Evolutionary conservation across 2,797 vertebrate genomes (phyloP).

Genomic region (Pogoniulus pusillus): DNA sequence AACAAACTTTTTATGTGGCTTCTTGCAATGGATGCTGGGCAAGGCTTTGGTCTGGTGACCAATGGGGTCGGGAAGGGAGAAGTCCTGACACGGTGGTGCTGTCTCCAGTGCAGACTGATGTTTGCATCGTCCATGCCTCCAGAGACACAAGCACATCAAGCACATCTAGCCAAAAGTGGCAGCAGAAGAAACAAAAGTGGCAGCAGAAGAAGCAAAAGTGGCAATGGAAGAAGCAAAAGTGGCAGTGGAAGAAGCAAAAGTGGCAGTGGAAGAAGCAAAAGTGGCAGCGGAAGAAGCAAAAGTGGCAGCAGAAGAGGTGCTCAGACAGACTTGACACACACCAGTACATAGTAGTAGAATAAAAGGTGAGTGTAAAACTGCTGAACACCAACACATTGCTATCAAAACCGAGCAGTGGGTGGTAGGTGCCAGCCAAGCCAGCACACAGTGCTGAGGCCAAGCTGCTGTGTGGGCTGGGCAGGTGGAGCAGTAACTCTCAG

Average conservation of each 20-base stretch:
- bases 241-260: background rate
- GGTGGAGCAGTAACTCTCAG: background rate
- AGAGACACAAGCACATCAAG: background rate
- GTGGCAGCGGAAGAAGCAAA: background rate
- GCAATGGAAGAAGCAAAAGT: background rate
- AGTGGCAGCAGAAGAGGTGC: background rate
- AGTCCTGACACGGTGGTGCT: fast-evolving
- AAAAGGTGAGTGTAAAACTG: background rate
- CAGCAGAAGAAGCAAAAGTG: background rate
- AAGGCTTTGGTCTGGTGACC: background rate
- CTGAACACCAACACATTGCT: fast-evolving
- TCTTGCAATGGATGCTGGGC: background rate
- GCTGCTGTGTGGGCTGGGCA: background rate
- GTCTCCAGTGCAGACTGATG: background rate
- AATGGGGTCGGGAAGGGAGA: background rate
- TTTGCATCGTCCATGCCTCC: background rate
- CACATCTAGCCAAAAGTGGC: background rate
- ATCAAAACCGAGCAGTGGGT: fast-evolving
- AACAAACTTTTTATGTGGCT: background rate
- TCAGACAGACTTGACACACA: fast-evolving
- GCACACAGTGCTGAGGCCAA: background rate
- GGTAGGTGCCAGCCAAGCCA: background rate
- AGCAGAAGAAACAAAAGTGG: background rate
- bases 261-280: background rate
- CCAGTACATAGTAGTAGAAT: background rate